Evolutionary conservation across 2,888 invertebrate species (phyloP).

Genomic region (Melanargia galathea): DNA sequence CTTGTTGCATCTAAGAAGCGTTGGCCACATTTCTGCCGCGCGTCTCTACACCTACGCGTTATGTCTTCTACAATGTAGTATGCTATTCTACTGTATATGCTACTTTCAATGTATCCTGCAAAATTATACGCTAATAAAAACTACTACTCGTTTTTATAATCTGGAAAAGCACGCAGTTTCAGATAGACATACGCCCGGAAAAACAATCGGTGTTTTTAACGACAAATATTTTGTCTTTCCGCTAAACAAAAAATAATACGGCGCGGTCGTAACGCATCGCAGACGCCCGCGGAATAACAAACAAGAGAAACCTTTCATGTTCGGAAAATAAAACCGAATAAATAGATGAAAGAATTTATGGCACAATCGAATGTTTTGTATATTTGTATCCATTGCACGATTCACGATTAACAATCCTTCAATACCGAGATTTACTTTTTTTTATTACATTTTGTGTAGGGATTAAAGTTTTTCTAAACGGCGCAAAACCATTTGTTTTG

Average conservation of each 20-base stretch:
- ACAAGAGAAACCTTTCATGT: conserved; percentile 21
- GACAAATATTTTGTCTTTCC: conserved; percentile 2
- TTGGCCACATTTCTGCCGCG: too few relatives aligned
- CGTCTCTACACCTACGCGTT: too few relatives aligned
- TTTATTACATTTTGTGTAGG: neutral
- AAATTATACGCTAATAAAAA: neutral
- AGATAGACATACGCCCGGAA: neutral
- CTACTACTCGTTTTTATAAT: neutral
- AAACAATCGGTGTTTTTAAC: conserved; percentile 1
- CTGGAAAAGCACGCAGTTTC: neutral
- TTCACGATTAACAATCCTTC: conserved; percentile 9
- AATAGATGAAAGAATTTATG: conserved; percentile 23
- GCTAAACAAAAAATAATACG: conserved; percentile 9
- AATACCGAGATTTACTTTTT: conserved; percentile 6
- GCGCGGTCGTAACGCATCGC: conserved; percentile 6
- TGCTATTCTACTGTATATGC: too few relatives aligned
- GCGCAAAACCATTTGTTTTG: too few relatives aligned
- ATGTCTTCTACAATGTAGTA: too few relatives aligned
- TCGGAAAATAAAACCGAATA: conserved; percentile 12
- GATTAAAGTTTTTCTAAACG: neutral
- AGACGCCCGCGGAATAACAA: conserved; percentile 9
- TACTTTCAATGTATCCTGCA: too few relatives aligned
- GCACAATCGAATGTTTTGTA: conserved; percentile 23
- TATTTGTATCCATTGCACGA: conserved; percentile 21
- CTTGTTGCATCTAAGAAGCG: too few relatives aligned